Evolutionary conservation across 2,888 invertebrate genomes (phyloP).

Genomic region (Lithosia quadra): DNA sequence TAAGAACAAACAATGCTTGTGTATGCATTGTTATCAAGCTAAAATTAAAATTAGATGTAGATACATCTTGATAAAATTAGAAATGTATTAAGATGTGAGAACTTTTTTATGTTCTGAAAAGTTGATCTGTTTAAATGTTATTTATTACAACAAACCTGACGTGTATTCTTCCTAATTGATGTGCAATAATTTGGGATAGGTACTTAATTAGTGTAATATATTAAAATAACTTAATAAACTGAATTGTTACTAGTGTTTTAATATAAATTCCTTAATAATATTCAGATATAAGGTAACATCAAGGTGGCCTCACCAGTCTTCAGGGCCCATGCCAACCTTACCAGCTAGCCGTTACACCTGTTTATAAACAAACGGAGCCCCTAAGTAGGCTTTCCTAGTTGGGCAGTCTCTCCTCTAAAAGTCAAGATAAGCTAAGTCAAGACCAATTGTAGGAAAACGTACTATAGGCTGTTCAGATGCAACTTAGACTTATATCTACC

Average conservation of each 20-base stretch:
- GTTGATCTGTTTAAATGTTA: constrained; percentile 34
- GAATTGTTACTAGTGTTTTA: background rate
- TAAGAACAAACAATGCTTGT: background rate
- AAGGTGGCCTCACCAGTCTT: background rate
- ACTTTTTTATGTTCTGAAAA: background rate
- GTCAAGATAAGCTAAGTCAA: too few relatives aligned
- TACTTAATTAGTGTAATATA: constrained; percentile 42
- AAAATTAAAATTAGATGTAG: background rate
- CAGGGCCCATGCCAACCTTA: too few relatives aligned
- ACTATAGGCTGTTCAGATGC: too few relatives aligned
- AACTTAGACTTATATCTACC: too few relatives aligned
- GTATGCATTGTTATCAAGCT: background rate
- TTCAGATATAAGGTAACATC: background rate
- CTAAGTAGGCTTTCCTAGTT: too few relatives aligned
- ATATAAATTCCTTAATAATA: background rate
- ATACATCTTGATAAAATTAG: background rate
- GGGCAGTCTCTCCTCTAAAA: too few relatives aligned
- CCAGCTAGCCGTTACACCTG: too few relatives aligned
- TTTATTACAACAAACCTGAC: constrained; percentile 57
- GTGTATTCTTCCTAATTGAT: constrained; percentile 55
- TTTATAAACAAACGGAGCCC: too few relatives aligned
- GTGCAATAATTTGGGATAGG: constrained; percentile 72
- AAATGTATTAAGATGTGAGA: constrained; percentile 1
- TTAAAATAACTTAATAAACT: constrained; percentile 47
- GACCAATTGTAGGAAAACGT: too few relatives aligned